Evolutionary conservation across 2,113 vertebrate genomes (phyloP), one percentile per base, ranked within the genome.

Genomic region (Procavia capensis): DNA sequence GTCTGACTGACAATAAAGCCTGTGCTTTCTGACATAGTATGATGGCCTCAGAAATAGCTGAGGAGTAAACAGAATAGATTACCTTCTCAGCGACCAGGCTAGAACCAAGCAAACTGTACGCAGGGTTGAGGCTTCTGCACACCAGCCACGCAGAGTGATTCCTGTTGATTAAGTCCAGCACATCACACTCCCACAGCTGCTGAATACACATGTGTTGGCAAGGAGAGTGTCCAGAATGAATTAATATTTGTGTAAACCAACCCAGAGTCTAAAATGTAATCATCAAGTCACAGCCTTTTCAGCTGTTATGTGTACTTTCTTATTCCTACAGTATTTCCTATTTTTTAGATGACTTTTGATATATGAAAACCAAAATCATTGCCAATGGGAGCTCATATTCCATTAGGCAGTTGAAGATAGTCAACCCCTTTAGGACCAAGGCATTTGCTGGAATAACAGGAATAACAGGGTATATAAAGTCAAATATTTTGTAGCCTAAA

Each of bases 401-500:
- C 20, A 70, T 63, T 19, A 50, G 61, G 34, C 45, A 6, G 29
- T n/a, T 75, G 20, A 50, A 54, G 39, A 63, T 2, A 20, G 22
- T 80, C 31, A 66, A 22, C 39, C 59, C 41, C 54, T 81, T 82
- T 50, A 68, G 64, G 64, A 43, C 36, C 2, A 59, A 93, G 91
- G 61, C 1, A 9, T 50, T 72, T 47, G 47, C 50, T 36, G 19
- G 68, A 64, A 31, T 25, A 64, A 47, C 45, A n/a, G 54, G 45
- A 45, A n/a, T n/a, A n/a, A n/a, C n/a, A n/a, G 57, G 57, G 57
- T 39, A 39, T 1, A 41, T n/a, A n/a, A n/a, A 91, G 22, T 91
- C 66, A 61, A 78, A 22, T 63, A n/a, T 57, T 79, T 80, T 84
- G 59, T 14, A 29, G 78, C 63, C 84, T 70, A 85, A 76, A 95